A percentile compares a stretch with the other conserved stretches of the same genome.
Conservation (phyloP, 92 coral and sea anemone species). For the Ricordea florida region DNA sequence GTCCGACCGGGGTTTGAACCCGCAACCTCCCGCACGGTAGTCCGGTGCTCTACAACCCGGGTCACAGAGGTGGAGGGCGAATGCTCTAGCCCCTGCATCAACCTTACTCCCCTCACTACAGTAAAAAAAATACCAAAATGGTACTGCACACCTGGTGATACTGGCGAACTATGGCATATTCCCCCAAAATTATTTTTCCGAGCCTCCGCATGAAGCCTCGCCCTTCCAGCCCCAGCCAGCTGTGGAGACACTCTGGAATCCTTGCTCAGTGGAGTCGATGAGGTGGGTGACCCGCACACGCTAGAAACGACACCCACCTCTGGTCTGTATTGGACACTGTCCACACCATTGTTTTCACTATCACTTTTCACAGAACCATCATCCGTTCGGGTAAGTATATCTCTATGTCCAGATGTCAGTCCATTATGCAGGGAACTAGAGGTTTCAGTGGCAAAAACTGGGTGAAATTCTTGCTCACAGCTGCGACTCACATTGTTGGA, state of each 20-base stretch:
- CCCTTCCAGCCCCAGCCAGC: conserved; percentile 73
- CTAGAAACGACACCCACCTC: not conserved
- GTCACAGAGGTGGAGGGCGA: too few relatives aligned
- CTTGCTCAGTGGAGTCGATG: not conserved
- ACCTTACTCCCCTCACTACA: too few relatives aligned
- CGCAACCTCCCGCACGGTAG: too few relatives aligned
- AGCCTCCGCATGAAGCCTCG: conserved; percentile 75
- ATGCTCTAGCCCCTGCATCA: too few relatives aligned
- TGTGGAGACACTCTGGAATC: not conserved
- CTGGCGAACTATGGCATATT: conserved; percentile 14
- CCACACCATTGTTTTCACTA: not conserved
- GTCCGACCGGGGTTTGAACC: too few relatives aligned
- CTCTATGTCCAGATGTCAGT: too few relatives aligned
- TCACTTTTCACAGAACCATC: not conserved
- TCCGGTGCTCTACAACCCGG: too few relatives aligned
- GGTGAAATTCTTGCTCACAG: too few relatives aligned
- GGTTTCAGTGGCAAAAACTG: too few relatives aligned
- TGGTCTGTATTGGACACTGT: not conserved
- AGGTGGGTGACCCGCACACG: conserved; percentile 11
- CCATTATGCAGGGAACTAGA: too few relatives aligned
- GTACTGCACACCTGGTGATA: not conserved
- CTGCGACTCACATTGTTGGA: too few relatives aligned
- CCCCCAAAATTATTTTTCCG: conserved; percentile 83
- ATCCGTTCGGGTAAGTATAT: too few relatives aligned
- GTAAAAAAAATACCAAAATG: not conserved